Percentiles rank a stretch among this genome's conserved stretches.
Conservation (phyloP, 2,113 vertebrate genomes). For the Bufo gargarizans region DNA sequence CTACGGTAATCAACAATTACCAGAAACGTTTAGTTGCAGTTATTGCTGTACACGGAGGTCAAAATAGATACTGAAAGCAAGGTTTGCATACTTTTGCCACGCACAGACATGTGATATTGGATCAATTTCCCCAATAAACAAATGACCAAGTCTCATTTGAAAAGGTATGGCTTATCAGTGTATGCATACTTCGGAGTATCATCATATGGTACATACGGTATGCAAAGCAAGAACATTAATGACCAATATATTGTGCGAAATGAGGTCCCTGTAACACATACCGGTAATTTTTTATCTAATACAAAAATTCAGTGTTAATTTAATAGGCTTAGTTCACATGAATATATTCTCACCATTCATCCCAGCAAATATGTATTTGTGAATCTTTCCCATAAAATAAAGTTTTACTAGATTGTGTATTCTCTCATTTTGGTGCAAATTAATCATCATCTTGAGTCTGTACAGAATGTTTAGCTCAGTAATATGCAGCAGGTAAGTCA, state of each 20-base stretch:
- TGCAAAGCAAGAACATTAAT: not conserved
- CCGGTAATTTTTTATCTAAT: not conserved
- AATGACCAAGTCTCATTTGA: no score
- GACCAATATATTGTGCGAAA: not conserved
- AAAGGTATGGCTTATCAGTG: no score
- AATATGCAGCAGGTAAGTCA: no score
- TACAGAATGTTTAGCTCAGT: not conserved
- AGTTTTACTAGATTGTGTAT: not conserved
- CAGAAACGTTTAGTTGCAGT: no score
- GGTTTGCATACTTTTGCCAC: no score
- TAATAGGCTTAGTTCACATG: not conserved
- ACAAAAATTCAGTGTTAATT: constrained; percentile 26
- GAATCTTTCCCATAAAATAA: not conserved
- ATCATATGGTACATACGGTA: no score
- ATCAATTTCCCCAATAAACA: no score
- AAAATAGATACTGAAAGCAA: no score
- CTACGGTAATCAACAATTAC: no score
- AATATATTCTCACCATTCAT: constrained; percentile 3
- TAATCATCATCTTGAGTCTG: not conserved
- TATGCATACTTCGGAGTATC: no score
- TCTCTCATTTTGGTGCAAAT: not conserved
- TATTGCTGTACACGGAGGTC: no score
- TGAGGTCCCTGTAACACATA: not conserved
- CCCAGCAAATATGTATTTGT: not conserved
- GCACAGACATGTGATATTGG: no score